Base-by-base conservation (phyloP, 2,113 vertebrate species). In the Nicator chloris region DNA sequence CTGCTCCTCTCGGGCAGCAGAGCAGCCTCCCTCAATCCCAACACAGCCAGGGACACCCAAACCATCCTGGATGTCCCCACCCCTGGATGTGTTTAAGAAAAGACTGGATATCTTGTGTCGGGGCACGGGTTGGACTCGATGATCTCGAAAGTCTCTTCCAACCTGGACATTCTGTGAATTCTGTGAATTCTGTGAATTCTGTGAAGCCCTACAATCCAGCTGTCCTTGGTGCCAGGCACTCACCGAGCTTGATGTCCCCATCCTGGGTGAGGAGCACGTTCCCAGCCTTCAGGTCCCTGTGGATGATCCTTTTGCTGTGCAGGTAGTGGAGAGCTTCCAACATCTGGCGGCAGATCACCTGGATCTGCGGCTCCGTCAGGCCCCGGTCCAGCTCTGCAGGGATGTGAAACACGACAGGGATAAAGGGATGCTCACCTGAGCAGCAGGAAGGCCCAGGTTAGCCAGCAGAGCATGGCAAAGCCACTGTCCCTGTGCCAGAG, bases 221-320 rank as follows among this genome's bases (percentile, higher is more conserved):
- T 28, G 26, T 4, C 8, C 3, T 15, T 5, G 18, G 7, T 31
- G 69, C 19, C 70, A 23, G 37, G 53, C 17, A 4, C 98, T 98
- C 95, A 99, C 99, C 99, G 1, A 99, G 98, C 91, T 99, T 99
- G 97, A 99, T 99, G 96, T 99, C 98, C 13, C 99, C 99, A 9
- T 99, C 99, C 24, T 98, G 98, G 51, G 98, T 99, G 95, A 99
- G 98, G 13, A 99, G 98, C 83, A 99, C 98, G 4, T 99, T 99
- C 12, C 99, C 99, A 0, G 99, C 99, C 97, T 99, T 99, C 95
- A 99, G 98, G 97, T 99, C 99, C 23, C 99, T 98, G 97, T 99
- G 99, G 96, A 99, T 99, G 98, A 99, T 99, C 98, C 98, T 99
- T 89, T 99, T 99, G 95, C 98, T 91, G 69, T 99, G 99, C 50